Conservation (phyloP, 2,797 vertebrate species). For the Macroramphosus scolopax region DNA sequence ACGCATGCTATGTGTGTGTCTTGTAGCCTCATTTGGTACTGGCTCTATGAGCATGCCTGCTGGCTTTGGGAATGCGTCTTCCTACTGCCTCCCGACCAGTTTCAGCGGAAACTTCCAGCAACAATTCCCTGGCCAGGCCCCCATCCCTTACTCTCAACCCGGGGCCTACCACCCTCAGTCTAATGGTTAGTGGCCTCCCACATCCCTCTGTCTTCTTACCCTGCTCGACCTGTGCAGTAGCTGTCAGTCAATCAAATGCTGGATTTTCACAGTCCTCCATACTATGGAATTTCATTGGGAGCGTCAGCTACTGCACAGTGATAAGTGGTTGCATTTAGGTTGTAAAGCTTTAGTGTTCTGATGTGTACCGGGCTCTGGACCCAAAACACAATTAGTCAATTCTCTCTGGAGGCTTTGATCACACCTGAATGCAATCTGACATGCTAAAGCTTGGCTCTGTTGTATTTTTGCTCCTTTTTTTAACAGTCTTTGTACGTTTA, state of each 20-base stretch:
- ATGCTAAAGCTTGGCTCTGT: slow-evolving; percentile 12
- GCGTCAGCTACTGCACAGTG: slow-evolving; percentile 49
- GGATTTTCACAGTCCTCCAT: neutral
- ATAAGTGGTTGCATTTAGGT: slow-evolving; percentile 50
- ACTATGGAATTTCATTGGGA: neutral
- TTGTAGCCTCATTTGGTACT: slow-evolving; percentile 88
- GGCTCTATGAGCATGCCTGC: slow-evolving; percentile 98
- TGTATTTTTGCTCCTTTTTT: neutral
- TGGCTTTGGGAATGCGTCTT: slow-evolving; percentile 90
- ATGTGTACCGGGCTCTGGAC: neutral
- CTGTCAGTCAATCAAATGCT: slow-evolving; percentile 14
- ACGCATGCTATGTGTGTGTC: slow-evolving; percentile 61
- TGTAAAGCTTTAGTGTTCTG: slow-evolving; percentile 10
- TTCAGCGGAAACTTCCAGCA: slow-evolving; percentile 96
- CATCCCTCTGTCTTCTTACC: slow-evolving; percentile 31
- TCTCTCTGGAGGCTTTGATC: slow-evolving; percentile 19
- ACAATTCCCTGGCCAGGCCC: slow-evolving; percentile 88
- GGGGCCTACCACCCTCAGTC: slow-evolving; percentile 91
- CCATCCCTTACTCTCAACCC: slow-evolving; percentile 89
- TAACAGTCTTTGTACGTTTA: slow-evolving; percentile 2
- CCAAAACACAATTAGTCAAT: slow-evolving; percentile 12
- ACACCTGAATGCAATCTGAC: slow-evolving; percentile 53
- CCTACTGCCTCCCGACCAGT: slow-evolving; percentile 97
- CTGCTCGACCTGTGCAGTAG: slow-evolving; percentile 40
- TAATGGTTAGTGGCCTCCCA: slow-evolving; percentile 85